Base-by-base conservation (phyloP, 2,888 invertebrate species). In the Thereva unica region DNA sequence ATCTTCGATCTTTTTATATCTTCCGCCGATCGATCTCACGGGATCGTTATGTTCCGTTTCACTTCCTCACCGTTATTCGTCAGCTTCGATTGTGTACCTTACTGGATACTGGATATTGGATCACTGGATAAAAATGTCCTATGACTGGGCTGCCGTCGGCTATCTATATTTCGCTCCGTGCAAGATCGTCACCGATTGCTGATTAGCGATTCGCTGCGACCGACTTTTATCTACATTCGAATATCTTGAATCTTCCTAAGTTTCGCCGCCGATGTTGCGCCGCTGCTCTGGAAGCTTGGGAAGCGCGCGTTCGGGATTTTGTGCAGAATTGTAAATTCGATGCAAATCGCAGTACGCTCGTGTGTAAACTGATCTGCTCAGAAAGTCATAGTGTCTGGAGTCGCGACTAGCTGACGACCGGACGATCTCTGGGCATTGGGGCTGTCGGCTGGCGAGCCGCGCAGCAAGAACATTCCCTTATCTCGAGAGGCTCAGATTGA, bases 1-100 rank as follows among this genome's bases (percentile, higher is more conserved):
- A 66, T 68, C 64, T 68, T 56, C 68, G 53, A 66, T 64, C 68
- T 68, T 68, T 68, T 66, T 66, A 68, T 68, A 68, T 66, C 56
- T 64, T 63, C 56, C 8, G 12, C 40, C 12, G 52, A 52, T 59
- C 44, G 57, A 41, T 57, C 44, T 57, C 50, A 61, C 50, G 57
- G 57, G 45, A 56, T 57, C 64, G 64, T 49, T 57, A 64, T 61
- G 50, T 61, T 64, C 57, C 67, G 64, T 67, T 67, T 57, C 64
- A 50, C 61, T 61, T 61, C 61, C 61, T 61, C 61, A 41, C 61
- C 50, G 61, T 49, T 23, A 23, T 23, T n/a, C 53, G 38, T 38
- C n/a, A 9, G 23, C 38, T 10, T 9, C 5, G 8, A 53, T 10
- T n/a, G 37, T 8, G n/a, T 38, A 10, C 38, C n/a, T 37, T 37